Evolutionary conservation across 2,113 vertebrate genomes (phyloP).

Genomic region (Morone saxatilis): DNA sequence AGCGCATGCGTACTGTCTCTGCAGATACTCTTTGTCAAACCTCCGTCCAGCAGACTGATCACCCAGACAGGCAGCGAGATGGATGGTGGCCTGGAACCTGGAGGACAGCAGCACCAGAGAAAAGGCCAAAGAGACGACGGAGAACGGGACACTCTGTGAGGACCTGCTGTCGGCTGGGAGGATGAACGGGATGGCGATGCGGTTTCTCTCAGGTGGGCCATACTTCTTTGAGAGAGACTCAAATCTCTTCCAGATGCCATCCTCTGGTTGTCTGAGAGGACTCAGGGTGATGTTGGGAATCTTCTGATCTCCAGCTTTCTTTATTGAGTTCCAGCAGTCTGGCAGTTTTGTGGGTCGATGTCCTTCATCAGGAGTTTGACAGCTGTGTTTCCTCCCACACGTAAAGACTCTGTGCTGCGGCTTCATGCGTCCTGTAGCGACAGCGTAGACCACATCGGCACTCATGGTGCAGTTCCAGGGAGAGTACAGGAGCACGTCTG

Average conservation of each 20-base stretch:
- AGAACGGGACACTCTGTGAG: neutral
- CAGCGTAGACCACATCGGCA: neutral
- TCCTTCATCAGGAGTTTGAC: neutral
- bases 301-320: neutral
- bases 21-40: too few species aligned
- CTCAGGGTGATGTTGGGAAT: conserved; percentile 26
- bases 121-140: neutral
- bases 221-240: fast-evolving
- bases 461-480: conserved; percentile 19
- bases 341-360: neutral
- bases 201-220: neutral
- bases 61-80: conserved; percentile 29
- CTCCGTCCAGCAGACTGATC: too few species aligned
- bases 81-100: conserved; percentile 12
- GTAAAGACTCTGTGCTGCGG: neutral
- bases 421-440: conserved; percentile 3
- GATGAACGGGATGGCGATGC: conserved; percentile 12
- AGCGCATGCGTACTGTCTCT: too few species aligned
- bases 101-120: conserved; percentile 11
- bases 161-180: neutral
- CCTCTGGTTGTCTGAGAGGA: neutral
- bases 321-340: conserved; percentile 36
- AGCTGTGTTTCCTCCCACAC: neutral
- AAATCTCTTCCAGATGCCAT: fast-evolving
- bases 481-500: conserved; percentile 34